Evolutionary conservation across 2,888 invertebrate genomes (phyloP), one percentile per base, ranked within the genome.

Genomic region (Argynnis bischoffii): DNA sequence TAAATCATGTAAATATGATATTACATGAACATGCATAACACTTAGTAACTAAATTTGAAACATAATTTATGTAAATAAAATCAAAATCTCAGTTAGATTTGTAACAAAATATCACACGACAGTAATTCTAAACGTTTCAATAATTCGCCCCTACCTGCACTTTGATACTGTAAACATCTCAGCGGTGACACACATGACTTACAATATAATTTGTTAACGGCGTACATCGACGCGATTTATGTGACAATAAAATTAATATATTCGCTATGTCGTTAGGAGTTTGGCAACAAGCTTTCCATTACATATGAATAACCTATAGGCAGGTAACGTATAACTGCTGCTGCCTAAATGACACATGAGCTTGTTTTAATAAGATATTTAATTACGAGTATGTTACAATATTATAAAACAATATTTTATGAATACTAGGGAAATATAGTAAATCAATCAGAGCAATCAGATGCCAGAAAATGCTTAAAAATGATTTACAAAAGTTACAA

Each of bases 161-260:
- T 26, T 47, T 53, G 53, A 35, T n/a, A 65, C 50, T 68, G 70
- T 73, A 72, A 73, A 73, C 71, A 74, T 67, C 53, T 71, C 67
- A 69, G 53, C 61, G 56, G 54, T 55, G 73, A 72, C 73, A 71
- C 54, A 69, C 73, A 73, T 75, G 75, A 76, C 74, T 77, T 76
- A 76, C 74, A 68, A 69, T 74, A 75, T 76, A 77, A 79, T 79
- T 77, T 78, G 81, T 75, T 76, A 76, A 76, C 75, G 72, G 72
- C 74, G 74, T 74, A 74, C 76, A 74, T 74, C 65, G 61, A 61
- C 59, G 67, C 73, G 76, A 82, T 79, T 81, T 79, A 79, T 78
- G 76, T 66, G 73, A 71, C 78, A 67, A 76, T 78, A 75, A 78
- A 77, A 79, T 77, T 81, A 78, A 80, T 79, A 76, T 78, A 76